phyloP scores from a whole-genome alignment of 2,888 invertebrate genomes.

The Punctoribates punctum region DNA sequence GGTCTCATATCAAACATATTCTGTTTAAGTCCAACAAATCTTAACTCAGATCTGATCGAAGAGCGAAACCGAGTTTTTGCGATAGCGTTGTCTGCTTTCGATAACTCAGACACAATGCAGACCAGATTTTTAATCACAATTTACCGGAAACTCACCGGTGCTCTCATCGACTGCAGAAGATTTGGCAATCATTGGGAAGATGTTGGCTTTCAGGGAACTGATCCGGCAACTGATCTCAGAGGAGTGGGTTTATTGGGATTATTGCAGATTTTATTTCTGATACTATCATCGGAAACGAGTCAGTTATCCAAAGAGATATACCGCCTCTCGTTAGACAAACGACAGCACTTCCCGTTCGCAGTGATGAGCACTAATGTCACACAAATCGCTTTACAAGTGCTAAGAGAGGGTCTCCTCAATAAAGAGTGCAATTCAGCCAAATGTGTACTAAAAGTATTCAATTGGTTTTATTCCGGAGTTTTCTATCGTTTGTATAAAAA shows the following conservation, averaged over 20 bases:
- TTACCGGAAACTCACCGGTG: constrained; percentile 55
- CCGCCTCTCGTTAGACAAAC: constrained; percentile 55
- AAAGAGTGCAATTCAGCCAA: constrained; percentile 55
- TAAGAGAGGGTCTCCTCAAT: constrained; percentile 57
- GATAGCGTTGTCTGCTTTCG: constrained; percentile 55
- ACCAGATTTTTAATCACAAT: constrained; percentile 56
- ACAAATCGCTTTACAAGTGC: constrained; percentile 56
- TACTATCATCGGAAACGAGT: constrained; percentile 49
- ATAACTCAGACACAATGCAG: constrained; percentile 55
- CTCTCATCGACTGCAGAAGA: constrained; percentile 55
- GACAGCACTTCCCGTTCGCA: constrained; percentile 59
- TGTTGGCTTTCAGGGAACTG: constrained; percentile 59
- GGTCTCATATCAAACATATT: constrained; percentile 49
- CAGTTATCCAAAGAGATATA: constrained; percentile 55
- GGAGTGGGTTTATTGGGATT: constrained; percentile 58
- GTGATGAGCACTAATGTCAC: constrained; percentile 60
- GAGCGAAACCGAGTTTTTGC: constrained; percentile 56
- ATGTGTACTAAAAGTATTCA: constrained; percentile 55
- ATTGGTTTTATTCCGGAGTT: constrained; percentile 56
- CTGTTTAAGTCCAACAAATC: constrained; percentile 56
- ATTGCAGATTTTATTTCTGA: constrained; percentile 56
- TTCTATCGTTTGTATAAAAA: constrained; percentile 55
- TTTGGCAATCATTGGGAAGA: constrained; percentile 60
- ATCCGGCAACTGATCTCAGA: constrained; percentile 59
- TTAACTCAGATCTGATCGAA: constrained; percentile 52